Conservation (phyloP, 2,113 vertebrate species). For the Grammomys dolichurus region DNA sequence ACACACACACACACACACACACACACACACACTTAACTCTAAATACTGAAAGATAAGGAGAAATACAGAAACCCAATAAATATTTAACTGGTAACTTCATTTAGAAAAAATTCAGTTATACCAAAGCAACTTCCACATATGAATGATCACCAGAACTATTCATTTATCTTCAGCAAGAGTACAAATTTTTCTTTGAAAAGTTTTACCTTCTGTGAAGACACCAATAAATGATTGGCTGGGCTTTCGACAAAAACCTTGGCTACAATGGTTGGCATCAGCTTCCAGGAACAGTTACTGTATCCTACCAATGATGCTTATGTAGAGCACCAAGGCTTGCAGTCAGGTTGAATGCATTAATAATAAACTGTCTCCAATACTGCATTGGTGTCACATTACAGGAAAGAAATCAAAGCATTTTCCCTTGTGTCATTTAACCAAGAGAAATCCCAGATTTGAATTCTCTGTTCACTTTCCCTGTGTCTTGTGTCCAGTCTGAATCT, state of each 20-base stretch:
- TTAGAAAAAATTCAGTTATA: not conserved
- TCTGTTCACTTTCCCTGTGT: not conserved
- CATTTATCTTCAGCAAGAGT: not conserved
- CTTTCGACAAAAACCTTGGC: not conserved
- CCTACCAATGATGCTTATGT: not conserved
- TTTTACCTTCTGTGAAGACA: not conserved
- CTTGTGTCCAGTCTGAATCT: not conserved
- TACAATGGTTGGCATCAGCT: not conserved
- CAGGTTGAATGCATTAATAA: not conserved
- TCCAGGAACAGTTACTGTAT: not conserved
- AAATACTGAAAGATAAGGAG: not conserved
- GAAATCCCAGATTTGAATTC: not conserved
- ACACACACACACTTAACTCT: not conserved
- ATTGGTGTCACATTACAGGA: not conserved
- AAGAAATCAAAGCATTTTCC: not conserved
- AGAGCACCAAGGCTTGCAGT: not conserved
- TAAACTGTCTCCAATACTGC: not conserved
- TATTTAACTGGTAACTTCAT: not conserved
- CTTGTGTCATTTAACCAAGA: not conserved
- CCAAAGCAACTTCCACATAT: not conserved
- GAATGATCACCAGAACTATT: not conserved
- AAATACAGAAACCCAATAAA: not conserved
- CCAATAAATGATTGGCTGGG: not conserved
- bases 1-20: not conserved
- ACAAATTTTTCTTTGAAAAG: slow-evolving; percentile 4